Evolutionary conservation across 92 coral and sea anemone genomes (phyloP).

Genomic region (Actinostola sp.): DNA sequence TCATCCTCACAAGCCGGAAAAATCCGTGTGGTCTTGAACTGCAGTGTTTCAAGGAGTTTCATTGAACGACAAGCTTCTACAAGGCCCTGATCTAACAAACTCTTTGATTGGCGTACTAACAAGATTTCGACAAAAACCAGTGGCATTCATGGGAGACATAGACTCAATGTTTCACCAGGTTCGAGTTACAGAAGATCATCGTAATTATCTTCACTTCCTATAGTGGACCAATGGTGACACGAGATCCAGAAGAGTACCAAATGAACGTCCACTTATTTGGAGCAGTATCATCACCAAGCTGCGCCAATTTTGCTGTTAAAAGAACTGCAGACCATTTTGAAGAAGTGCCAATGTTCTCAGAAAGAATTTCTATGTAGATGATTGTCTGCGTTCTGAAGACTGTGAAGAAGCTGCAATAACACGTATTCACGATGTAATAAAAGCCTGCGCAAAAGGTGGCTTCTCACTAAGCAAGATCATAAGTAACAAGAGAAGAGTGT

Average conservation of each 20-base stretch:
- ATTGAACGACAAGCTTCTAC: not conserved
- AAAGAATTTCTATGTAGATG: constrained; percentile 25
- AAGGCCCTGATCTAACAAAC: not conserved
- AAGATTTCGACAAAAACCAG: not conserved
- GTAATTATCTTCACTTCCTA: constrained; percentile 10
- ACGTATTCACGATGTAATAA: not conserved
- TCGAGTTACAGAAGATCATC: constrained; percentile 12
- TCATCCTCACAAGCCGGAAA: not conserved
- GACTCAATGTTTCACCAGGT: constrained; percentile 14
- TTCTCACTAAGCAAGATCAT: not conserved
- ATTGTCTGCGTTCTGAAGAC: not conserved
- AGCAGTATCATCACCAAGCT: not conserved
- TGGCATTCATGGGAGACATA: too few relatives aligned
- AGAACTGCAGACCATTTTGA: constrained; percentile 18
- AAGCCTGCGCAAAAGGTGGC: constrained; percentile 7
- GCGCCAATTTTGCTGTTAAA: constrained; percentile 1
- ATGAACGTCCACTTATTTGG: constrained; percentile 19
- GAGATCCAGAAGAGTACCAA: constrained; percentile 12
- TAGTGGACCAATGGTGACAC: constrained; percentile 22
- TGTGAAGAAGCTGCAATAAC: not conserved
- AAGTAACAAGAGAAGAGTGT: too few relatives aligned
- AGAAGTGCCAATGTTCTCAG: constrained; percentile 12
- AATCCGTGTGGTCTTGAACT: not conserved
- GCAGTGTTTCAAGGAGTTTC: not conserved
- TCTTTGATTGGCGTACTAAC: constrained; percentile 19